A percentile compares a stretch with the other conserved stretches of the same genome.
These are phyloP conservation scores for Acanthopagrus latus DNA, from an alignment of 2,797 vertebrate species.

Conservation along the genomic window DNA sequence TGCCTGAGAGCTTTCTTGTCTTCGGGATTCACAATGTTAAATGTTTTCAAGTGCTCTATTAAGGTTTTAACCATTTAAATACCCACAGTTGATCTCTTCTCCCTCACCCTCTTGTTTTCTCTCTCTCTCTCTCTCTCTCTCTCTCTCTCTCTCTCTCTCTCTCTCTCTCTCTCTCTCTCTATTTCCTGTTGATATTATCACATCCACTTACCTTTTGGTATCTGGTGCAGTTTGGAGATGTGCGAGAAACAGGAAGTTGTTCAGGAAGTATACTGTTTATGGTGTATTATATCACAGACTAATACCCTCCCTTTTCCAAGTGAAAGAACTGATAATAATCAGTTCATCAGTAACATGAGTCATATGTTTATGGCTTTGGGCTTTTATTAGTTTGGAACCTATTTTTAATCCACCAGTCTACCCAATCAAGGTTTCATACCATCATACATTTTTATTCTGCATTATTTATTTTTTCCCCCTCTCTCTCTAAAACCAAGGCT, in stretches of 20 bases:
- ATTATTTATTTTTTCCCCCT: slow-evolving; percentile 76
- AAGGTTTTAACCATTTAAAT: not conserved
- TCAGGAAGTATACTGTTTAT: slow-evolving; percentile 48
- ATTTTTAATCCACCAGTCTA: slow-evolving; percentile 50
- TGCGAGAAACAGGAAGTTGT: slow-evolving; percentile 50
- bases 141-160: not conserved
- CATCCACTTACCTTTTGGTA: slow-evolving; percentile 13
- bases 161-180: not conserved
- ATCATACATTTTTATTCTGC: slow-evolving; percentile 77
- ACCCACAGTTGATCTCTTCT: not conserved
- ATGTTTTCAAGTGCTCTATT: not conserved
- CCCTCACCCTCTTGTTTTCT: not conserved
- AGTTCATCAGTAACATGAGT: slow-evolving; percentile 1
- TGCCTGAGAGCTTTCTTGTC: not conserved
- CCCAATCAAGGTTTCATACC: slow-evolving; percentile 74
- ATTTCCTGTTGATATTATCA: slow-evolving; percentile 5
- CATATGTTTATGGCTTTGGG: slow-evolving; percentile 25
- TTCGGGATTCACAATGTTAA: not conserved
- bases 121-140: not conserved
- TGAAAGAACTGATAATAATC: slow-evolving; percentile 10
- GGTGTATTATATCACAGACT: slow-evolving; percentile 29
- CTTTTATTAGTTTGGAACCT: slow-evolving; percentile 44
- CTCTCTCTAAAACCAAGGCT: slow-evolving; percentile 74
- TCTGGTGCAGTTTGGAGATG: slow-evolving; percentile 46
- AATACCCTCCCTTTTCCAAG: not conserved